phyloP scores from a whole-genome alignment of 2,113 vertebrate genomes.

The Eclectus roratus region DNA sequence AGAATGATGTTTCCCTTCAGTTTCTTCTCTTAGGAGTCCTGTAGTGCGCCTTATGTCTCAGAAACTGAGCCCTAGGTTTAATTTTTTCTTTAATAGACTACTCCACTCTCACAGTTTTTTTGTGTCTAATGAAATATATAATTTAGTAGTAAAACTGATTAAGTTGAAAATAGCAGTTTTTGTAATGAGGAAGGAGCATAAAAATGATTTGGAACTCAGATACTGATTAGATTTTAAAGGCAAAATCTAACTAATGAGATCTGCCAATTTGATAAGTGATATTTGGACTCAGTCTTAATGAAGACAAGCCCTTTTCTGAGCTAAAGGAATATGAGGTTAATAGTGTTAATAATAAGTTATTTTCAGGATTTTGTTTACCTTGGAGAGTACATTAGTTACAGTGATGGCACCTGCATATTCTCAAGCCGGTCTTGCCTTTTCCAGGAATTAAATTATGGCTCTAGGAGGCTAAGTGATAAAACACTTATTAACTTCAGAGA shows the following conservation, averaged over 20 bases:
- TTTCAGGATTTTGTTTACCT: conserved; percentile 34
- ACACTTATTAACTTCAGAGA: not conserved
- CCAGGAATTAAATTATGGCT: not conserved
- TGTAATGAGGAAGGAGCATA: conserved; percentile 22
- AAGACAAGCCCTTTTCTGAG: conserved; percentile 7
- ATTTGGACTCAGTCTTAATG: conserved; percentile 13
- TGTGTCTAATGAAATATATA: conserved; percentile 30
- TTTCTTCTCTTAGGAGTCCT: not conserved
- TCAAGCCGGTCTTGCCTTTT: not conserved
- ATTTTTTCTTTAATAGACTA: not conserved
- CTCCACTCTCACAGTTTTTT: not conserved
- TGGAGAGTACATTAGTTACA: not conserved
- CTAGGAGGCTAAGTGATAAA: not conserved
- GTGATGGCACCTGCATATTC: not conserved
- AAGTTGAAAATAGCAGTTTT: conserved; percentile 36
- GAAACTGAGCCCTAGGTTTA: not conserved
- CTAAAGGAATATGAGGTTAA: not conserved
- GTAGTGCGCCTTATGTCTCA: not conserved
- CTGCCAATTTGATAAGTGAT: conserved; percentile 31
- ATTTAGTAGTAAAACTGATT: conserved; percentile 13
- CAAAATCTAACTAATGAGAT: conserved; percentile 25
- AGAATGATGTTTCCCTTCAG: not conserved
- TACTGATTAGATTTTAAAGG: conserved; percentile 48
- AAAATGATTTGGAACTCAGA: conserved; percentile 14
- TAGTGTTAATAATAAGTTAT: not conserved